Percentiles rank a stretch among this genome's conserved stretches.
phyloP scores from a whole-genome alignment of 2,113 vertebrate genomes.

The Actinemys pallida region DNA sequence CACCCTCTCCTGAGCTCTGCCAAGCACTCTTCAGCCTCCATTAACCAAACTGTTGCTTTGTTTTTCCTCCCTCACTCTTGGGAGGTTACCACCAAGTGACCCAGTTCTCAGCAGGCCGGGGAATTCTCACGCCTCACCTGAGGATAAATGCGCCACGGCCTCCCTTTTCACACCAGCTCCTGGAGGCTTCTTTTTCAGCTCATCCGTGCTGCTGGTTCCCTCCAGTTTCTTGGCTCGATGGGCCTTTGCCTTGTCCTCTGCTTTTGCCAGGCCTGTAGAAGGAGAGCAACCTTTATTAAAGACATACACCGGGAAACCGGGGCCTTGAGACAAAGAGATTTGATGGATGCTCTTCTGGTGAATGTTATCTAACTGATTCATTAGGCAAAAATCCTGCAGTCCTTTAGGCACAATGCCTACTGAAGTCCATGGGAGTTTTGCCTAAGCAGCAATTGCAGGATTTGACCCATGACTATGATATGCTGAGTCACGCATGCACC shows the following conservation, averaged over 20 bases:
- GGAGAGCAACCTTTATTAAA: neutral
- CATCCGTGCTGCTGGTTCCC: constrained; percentile 78
- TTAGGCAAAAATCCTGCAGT: neutral
- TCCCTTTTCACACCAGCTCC: constrained; percentile 83
- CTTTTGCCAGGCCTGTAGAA: constrained; percentile 90
- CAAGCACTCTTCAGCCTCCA: neutral
- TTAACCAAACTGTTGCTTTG: neutral
- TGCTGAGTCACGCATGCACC: neutral
- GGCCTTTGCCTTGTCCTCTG: constrained; percentile 93
- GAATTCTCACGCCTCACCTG: constrained; percentile 62
- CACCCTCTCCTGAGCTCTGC: neutral
- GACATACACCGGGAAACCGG: neutral
- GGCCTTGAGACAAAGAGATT: neutral
- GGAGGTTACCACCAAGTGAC: neutral
- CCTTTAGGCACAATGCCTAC: neutral
- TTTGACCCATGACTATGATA: neutral
- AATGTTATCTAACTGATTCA: neutral
- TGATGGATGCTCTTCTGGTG: neutral
- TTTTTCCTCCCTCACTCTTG: neutral
- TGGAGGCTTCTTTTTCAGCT: constrained; percentile 83
- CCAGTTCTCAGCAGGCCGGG: neutral
- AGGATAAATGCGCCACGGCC: constrained; percentile 1
- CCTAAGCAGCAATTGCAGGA: neutral
- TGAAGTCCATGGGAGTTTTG: neutral
- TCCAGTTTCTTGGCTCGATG: constrained; percentile 88